These are phyloP conservation scores for Alcedo atthis DNA, from an alignment of 2,797 vertebrate species.

Conservation along the genomic window DNA sequence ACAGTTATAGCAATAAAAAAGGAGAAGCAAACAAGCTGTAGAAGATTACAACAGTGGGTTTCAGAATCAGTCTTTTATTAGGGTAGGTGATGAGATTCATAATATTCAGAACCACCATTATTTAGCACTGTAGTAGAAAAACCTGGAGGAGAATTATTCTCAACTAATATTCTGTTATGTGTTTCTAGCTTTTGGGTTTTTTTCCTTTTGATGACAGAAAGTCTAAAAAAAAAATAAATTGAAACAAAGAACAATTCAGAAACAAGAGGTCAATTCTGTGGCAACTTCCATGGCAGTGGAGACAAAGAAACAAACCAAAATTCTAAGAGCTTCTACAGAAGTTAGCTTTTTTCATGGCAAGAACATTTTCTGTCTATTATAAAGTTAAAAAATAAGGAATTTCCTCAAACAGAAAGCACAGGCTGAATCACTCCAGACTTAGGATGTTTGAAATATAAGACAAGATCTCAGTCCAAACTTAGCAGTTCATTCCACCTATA, in stretches of 20 bases:
- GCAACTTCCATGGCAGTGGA: background rate
- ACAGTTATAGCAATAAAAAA: background rate
- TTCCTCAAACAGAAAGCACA: background rate
- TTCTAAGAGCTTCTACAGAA: background rate
- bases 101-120: background rate
- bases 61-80: background rate
- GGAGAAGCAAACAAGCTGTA: background rate
- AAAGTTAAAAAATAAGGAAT: background rate
- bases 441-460: background rate
- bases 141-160: background rate
- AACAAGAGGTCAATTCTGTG: slow-evolving; percentile 1
- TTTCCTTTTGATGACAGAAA: background rate
- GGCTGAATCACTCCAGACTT: background rate
- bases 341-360: background rate
- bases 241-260: slow-evolving; percentile 16
- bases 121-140: background rate
- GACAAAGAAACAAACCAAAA: background rate
- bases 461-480: background rate
- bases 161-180: background rate
- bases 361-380: background rate
- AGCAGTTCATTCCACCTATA: background rate
- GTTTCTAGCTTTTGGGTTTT: background rate
- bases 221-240: background rate
- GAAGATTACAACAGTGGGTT: background rate
- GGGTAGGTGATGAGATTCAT: background rate